phyloP scores from a whole-genome alignment of 2,797 vertebrate genomes.

The Cyclura pinguis region DNA sequence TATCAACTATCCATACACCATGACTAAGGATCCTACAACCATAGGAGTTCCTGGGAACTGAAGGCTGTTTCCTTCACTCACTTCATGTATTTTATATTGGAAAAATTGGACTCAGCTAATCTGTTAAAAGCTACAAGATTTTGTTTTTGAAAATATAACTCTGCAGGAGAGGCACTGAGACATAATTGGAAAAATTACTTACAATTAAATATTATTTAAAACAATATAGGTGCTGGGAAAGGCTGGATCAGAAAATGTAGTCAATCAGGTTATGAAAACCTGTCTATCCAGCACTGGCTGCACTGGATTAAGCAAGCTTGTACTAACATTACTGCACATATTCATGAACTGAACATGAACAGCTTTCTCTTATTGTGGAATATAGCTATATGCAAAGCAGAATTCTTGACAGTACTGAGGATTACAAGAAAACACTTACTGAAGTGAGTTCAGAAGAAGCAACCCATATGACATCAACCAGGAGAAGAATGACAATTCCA shows the following conservation, averaged over 20 bases:
- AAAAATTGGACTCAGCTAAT: not conserved
- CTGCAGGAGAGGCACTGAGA: not conserved
- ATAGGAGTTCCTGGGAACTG: not conserved
- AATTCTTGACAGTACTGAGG: not conserved
- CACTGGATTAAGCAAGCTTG: not conserved
- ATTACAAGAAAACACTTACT: constrained; percentile 80
- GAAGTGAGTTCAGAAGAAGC: constrained; percentile 95
- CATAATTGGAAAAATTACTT: not conserved
- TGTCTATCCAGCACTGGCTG: not conserved
- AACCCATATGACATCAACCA: constrained; percentile 97
- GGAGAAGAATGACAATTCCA: constrained; percentile 92
- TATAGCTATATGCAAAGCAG: not conserved
- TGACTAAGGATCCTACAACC: not conserved
- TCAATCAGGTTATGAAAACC: not conserved
- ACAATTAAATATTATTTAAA: constrained; percentile 10
- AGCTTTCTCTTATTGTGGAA: not conserved
- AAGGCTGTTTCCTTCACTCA: not conserved
- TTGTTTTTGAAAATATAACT: not conserved
- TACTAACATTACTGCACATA: not conserved
- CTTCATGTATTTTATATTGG: not conserved
- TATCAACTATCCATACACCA: not conserved
- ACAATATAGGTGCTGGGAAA: not conserved
- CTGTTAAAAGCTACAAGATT: not conserved
- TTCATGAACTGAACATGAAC: not conserved
- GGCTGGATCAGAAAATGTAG: not conserved